Conservation (phyloP, 1,140 invertebrate genomes). For the Pinna nobilis region DNA sequence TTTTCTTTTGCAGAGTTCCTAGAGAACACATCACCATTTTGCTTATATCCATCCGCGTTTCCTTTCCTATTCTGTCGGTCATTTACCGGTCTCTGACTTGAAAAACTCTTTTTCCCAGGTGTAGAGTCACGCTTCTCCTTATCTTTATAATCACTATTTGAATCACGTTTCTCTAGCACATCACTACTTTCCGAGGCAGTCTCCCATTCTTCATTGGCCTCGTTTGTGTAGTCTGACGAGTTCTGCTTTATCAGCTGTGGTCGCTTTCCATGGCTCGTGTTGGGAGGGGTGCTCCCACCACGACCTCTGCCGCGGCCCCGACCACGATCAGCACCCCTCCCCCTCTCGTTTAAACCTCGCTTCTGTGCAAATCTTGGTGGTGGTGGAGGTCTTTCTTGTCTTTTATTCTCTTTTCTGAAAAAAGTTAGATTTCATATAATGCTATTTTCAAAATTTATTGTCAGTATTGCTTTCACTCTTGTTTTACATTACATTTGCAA, state of each 20-base stretch:
- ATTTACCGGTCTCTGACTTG: constrained; percentile 71
- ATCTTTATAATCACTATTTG: constrained; percentile 68
- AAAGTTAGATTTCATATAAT: background rate
- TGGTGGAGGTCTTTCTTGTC: constrained; percentile 62
- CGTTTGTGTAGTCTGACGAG: constrained; percentile 76
- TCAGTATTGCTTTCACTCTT: no score
- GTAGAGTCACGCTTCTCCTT: constrained; percentile 63
- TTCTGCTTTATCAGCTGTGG: constrained; percentile 72
- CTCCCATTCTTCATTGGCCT: constrained; percentile 79
- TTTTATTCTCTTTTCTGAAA: constrained; percentile 55
- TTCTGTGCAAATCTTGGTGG: constrained; percentile 64
- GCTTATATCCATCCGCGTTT: constrained; percentile 28
- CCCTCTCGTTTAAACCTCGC: constrained; percentile 54
- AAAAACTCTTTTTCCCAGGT: constrained; percentile 71
- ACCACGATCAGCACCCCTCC: constrained; percentile 52
- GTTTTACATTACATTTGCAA: no score
- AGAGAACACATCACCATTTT: constrained; percentile 32
- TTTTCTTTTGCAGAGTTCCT: constrained; percentile 58
- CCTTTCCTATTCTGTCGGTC: constrained; percentile 67
- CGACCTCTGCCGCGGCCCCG: constrained; percentile 65
- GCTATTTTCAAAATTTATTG: no score
- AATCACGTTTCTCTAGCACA: constrained; percentile 69
- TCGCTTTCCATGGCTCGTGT: constrained; percentile 47
- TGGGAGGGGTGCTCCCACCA: constrained; percentile 57
- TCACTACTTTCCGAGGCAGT: constrained; percentile 81